Evolutionary conservation across 2,113 vertebrate genomes (phyloP), one percentile per base, ranked within the genome.

Genomic region (Hippocampus mohnikei): DNA sequence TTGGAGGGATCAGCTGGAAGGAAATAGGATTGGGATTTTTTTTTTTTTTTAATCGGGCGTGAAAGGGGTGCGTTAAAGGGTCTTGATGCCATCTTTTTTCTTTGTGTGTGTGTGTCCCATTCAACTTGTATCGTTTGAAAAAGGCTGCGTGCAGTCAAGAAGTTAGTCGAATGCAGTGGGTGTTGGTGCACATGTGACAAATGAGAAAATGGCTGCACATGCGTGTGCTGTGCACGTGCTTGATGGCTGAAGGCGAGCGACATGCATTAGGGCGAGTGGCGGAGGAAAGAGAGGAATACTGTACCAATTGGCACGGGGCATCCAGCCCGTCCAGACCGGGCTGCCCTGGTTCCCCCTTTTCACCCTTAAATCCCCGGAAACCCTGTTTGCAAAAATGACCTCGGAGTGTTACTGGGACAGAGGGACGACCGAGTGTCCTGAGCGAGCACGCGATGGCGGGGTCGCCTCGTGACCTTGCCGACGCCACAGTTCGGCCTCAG

Each of bases 231-330:
- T 6, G 42, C 3, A 37, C 33, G 33, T 44, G 42, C 23, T 61
- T 56, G 11, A 55, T 73, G 82, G 56, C 77, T 77, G 65, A 66
- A 81, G 60, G 80, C 84, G 76, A 89, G 89, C 64, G 66, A 87
- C 94, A 98, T 98, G 96, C 96, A 95, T 27, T 61, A 74, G 85
- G 86, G 81, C 93, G 91, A 88, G 87, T 92, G 87, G 93, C 90
- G 94, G 69, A 88, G 95, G 95, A 96, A 95, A 67, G 93, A 96
- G 94, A 93, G 88, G 84, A 83, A 98, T 99, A 99, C 97, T 98
- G 96, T 99, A 99, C 97, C 97, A 99, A 98, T 95, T 98, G 97
- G 96, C 97, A 99, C 87, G 97, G 97, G 94, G 97, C 97, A 95
- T 99, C 97, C 94, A 99, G 95, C 95, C 97, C 97, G 92, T 99